A percentile compares a stretch with the other conserved stretches of the same genome.
Conservation (phyloP, 2,888 invertebrate species). For the Leucania comma region DNA sequence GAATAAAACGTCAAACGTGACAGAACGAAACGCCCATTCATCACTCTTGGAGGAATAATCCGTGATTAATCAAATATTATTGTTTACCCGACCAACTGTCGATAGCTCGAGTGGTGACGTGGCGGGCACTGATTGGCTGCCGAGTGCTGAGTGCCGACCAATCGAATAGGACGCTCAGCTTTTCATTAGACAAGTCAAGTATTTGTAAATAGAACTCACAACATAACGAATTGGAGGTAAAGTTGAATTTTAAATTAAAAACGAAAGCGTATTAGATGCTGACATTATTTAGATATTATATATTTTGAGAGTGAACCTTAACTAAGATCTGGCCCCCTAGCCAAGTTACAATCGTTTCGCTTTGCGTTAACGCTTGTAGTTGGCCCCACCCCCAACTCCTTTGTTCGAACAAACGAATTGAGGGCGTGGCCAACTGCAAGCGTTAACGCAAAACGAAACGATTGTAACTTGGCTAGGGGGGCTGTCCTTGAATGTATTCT, state of each 20-base stretch:
- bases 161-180: conserved; percentile 35
- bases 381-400: no score
- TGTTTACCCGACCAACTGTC: conserved; percentile 54
- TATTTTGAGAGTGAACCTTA: no score
- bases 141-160: conserved; percentile 38
- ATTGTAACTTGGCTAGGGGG: no score
- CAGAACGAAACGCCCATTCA: conserved; percentile 32
- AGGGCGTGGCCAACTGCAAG: no score
- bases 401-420: no score
- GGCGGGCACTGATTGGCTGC: conserved; percentile 52
- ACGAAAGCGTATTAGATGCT: not conserved
- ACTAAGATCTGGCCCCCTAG: no score
- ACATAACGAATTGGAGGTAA: conserved; percentile 1
- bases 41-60: conserved; percentile 54
- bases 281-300: no score
- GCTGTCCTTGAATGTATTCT: no score
- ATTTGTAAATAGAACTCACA: conserved; percentile 41
- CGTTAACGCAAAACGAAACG: no score
- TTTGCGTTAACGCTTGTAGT: no score
- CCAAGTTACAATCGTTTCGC: no score
- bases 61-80: conserved; percentile 60
- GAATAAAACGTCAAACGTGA: conserved; percentile 48
- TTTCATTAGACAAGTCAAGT: conserved; percentile 46
- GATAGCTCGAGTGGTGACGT: conserved; percentile 55
- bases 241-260: not conserved